These are phyloP conservation scores for Amphiura filiformis DNA, from an alignment of 35 echinoderm and acorn worm species.

Conservation along the genomic window DNA sequence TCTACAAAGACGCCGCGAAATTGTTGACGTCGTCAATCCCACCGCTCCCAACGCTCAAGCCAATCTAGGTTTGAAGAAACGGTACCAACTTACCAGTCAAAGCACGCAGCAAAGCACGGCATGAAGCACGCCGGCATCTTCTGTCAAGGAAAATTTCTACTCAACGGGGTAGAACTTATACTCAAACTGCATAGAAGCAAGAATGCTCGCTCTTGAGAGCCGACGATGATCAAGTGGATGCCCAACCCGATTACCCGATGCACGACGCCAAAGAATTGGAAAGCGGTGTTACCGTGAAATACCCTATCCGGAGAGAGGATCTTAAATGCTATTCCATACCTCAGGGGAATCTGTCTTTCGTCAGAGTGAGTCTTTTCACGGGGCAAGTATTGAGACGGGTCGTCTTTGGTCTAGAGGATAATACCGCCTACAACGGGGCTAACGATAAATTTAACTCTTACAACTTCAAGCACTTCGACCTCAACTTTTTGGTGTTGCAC, in stretches of 20 bases:
- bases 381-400: background rate
- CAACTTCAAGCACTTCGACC: background rate
- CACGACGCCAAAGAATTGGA: background rate
- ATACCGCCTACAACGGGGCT: background rate
- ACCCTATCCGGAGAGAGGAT: background rate
- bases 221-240: background rate
- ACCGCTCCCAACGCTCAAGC: background rate
- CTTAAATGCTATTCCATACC: background rate
- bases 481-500: background rate
- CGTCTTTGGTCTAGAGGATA: background rate
- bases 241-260: background rate
- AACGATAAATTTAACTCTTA: background rate
- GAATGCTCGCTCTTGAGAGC: background rate
- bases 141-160: background rate
- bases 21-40: background rate
- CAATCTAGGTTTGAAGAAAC: background rate
- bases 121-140: background rate
- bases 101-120: background rate
- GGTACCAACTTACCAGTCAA: background rate
- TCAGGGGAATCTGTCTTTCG: background rate
- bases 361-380: background rate
- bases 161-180: background rate
- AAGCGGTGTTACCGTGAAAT: background rate
- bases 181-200: background rate
- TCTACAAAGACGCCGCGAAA: background rate